Evolutionary conservation across 2,888 invertebrate species (phyloP).

Genomic region (Thalpophila matura): DNA sequence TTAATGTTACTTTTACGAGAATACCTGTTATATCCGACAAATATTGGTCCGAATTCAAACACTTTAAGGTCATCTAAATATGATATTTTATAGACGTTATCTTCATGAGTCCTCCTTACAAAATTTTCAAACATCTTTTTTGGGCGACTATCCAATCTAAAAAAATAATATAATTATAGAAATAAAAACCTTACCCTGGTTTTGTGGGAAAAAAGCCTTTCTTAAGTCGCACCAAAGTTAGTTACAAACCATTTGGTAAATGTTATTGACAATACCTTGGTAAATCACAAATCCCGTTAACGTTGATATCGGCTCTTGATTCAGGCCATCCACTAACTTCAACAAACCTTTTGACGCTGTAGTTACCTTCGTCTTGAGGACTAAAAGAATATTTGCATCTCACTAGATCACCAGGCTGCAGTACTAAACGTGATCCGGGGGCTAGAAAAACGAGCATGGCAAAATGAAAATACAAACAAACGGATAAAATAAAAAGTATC

Average conservation of each 20-base stretch:
- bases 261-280: slow-evolving; percentile 78
- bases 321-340: slow-evolving; percentile 87
- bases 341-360: slow-evolving; percentile 80
- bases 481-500: no score
- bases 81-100: slow-evolving; percentile 81
- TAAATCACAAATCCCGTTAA: slow-evolving; percentile 82
- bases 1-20: background rate
- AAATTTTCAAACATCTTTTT: slow-evolving; percentile 88
- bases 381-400: slow-evolving; percentile 86
- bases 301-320: slow-evolving; percentile 80
- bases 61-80: slow-evolving; percentile 84
- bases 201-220: background rate
- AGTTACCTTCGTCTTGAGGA: slow-evolving; percentile 83
- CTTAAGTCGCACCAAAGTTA: background rate
- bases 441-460: slow-evolving; percentile 66
- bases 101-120: slow-evolving; percentile 80
- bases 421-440: slow-evolving; percentile 71
- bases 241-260: background rate
- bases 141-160: slow-evolving; percentile 85
- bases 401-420: slow-evolving; percentile 83
- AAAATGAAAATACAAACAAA: no score
- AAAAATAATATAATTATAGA: slow-evolving; percentile 36
- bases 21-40: slow-evolving; percentile 80
- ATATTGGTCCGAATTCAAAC: slow-evolving; percentile 87
- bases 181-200: background rate